Conservation (phyloP, 1,140 invertebrate genomes). For the Oreohelix idahoensis region DNA sequence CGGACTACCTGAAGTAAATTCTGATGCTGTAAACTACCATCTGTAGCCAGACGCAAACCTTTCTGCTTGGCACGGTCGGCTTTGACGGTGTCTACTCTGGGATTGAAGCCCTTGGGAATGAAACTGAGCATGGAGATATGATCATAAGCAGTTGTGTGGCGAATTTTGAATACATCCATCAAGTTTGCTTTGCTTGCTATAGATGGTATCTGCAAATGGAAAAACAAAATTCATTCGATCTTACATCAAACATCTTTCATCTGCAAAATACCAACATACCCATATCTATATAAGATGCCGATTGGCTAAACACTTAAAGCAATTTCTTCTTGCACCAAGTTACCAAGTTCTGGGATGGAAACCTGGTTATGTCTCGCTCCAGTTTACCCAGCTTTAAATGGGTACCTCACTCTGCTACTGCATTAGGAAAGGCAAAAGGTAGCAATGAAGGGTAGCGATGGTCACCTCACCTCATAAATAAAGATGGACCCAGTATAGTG, state of each 20-base stretch:
- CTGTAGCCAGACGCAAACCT: conserved; percentile 7
- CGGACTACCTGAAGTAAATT: background rate
- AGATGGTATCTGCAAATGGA: conserved; percentile 54
- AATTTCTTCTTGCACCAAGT: no score
- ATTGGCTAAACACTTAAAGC: no score
- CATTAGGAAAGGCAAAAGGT: no score
- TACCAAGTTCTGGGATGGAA: no score
- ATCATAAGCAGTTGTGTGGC: conserved; percentile 64
- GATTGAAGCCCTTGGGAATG: conserved; percentile 67
- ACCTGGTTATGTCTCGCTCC: no score
- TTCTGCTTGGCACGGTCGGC: conserved; percentile 49
- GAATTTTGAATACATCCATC: conserved; percentile 66
- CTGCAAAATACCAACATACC: no score
- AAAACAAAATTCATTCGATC: background rate
- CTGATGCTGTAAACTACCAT: background rate
- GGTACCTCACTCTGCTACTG: no score
- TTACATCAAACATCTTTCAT: background rate
- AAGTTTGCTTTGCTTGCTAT: conserved; percentile 53
- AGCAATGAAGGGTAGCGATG: no score
- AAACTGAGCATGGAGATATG: conserved; percentile 64
- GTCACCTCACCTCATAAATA: no score
- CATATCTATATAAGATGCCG: no score
- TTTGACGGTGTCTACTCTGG: conserved; percentile 57
- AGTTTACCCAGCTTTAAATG: no score
- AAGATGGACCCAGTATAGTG: no score